Conservation (phyloP, 1,140 invertebrate species). For the Piezodorus guildinii region DNA sequence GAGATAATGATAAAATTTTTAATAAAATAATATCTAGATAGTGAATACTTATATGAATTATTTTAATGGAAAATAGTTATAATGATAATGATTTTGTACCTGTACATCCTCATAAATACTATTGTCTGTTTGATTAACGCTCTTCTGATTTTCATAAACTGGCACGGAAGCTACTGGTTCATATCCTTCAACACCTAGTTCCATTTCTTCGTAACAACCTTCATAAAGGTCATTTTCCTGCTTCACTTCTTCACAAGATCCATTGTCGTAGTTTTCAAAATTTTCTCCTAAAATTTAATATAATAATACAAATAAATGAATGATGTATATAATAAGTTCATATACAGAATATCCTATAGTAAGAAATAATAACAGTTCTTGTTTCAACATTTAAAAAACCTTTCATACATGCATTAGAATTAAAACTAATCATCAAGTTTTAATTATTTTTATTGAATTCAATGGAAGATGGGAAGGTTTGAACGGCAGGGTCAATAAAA, state of each 20-base stretch:
- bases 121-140: neutral
- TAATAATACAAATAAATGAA: neutral
- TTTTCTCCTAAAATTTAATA: neutral
- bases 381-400: too few species aligned
- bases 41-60: too few species aligned
- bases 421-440: too few species aligned
- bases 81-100: neutral
- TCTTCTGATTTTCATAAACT: neutral
- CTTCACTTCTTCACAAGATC: conserved; percentile 9
- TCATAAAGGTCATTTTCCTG: conserved; percentile 22
- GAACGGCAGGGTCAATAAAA: too few species aligned
- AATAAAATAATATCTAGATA: too few species aligned
- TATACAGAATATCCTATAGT: too few species aligned
- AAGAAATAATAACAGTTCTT: too few species aligned
- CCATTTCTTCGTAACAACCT: conserved; percentile 18
- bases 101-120: conserved; percentile 19
- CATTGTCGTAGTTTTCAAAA: conserved; percentile 2
- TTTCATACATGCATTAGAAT: too few species aligned
- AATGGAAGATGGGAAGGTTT: too few species aligned
- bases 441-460: neutral
- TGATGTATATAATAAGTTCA: too few species aligned
- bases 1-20: too few species aligned
- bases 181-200: conserved; percentile 12
- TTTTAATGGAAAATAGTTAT: neutral
- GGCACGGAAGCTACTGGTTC: conserved; percentile 10